Evolutionary conservation across 2,797 vertebrate genomes (phyloP).

Genomic region (Cottoperca gobio): DNA sequence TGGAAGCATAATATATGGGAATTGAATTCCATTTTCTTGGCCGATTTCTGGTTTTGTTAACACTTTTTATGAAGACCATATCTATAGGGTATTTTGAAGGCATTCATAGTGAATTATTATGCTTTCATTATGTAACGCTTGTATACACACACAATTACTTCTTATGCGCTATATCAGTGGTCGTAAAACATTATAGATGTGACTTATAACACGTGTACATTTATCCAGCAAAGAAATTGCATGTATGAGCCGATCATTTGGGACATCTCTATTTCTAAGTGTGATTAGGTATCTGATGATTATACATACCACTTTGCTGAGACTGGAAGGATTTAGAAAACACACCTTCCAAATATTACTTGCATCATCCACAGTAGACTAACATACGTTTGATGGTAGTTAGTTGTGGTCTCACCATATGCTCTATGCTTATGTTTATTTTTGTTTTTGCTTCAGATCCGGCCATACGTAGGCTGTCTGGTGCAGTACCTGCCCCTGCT

Average conservation of each 20-base stretch:
- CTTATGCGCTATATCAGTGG: too few species aligned
- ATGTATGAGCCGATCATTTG: too few species aligned
- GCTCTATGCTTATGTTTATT: not conserved
- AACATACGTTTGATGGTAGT: not conserved
- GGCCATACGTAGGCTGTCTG: slow-evolving; percentile 92
- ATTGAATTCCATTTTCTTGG: too few species aligned
- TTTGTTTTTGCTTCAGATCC: slow-evolving; percentile 83
- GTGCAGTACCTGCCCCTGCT: slow-evolving; percentile 97
- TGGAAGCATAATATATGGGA: not conserved
- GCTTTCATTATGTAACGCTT: too few species aligned
- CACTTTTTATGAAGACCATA: too few species aligned
- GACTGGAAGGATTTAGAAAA: not conserved
- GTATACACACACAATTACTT: too few species aligned
- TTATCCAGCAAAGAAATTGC: too few species aligned
- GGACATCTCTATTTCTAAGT: not conserved
- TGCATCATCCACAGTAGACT: not conserved
- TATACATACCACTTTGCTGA: not conserved
- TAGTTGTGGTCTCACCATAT: not conserved
- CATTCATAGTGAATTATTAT: too few species aligned
- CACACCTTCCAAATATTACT: not conserved
- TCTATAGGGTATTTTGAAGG: too few species aligned
- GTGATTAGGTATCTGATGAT: not conserved
- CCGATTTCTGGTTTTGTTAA: too few species aligned
- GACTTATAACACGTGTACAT: too few species aligned
- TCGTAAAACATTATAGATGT: too few species aligned